Percentiles rank a stretch among this genome's conserved stretches.
Evolutionary conservation across 2,888 invertebrate species (phyloP).

Genomic region (Acanthococcus lagerstroemiae): DNA sequence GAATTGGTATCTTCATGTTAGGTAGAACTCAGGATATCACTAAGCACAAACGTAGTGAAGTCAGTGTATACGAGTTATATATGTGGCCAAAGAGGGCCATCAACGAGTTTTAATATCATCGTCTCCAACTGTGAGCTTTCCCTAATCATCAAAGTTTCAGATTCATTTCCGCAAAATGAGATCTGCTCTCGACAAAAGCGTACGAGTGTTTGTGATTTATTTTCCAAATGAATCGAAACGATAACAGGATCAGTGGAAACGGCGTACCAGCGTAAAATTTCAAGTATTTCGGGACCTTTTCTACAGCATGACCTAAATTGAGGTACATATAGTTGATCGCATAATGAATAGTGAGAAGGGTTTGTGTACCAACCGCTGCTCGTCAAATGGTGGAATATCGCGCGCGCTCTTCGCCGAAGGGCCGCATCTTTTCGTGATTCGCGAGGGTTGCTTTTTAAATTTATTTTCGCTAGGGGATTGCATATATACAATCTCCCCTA

Average conservation of each 20-base stretch:
- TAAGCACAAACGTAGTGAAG: too few relatives aligned
- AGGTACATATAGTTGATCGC: not conserved
- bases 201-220: too few relatives aligned
- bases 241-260: too few relatives aligned
- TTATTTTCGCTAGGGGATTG: slow-evolving; percentile 5
- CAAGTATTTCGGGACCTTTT: too few relatives aligned
- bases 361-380: not conserved
- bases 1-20: too few relatives aligned
- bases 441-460: slow-evolving; percentile 6
- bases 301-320: not conserved
- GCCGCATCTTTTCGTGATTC: not conserved
- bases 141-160: too few relatives aligned
- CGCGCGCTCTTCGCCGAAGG: not conserved
- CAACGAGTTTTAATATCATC: not conserved
- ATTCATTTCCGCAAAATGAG: too few relatives aligned
- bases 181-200: too few relatives aligned
- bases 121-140: too few relatives aligned
- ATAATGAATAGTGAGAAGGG: not conserved
- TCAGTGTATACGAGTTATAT: not conserved
- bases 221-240: too few relatives aligned
- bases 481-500: not conserved
- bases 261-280: too few relatives aligned
- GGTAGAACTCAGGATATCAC: too few relatives aligned
- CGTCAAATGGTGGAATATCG: not conserved
- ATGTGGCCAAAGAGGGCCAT: not conserved